Evolutionary conservation across 2,888 invertebrate genomes (phyloP).

Genomic region (Lochmaea crataegi): DNA sequence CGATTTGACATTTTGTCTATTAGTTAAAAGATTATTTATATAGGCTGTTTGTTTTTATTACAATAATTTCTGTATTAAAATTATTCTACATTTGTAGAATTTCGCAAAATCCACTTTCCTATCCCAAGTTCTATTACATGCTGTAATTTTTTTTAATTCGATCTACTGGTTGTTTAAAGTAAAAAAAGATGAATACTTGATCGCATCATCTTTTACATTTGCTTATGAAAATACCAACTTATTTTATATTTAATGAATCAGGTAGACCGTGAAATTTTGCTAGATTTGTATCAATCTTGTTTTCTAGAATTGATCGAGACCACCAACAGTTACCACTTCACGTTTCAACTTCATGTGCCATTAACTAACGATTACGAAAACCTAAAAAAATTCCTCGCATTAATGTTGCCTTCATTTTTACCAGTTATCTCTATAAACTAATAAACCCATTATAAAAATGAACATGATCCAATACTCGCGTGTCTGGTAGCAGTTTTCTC

Average conservation of each 20-base stretch:
- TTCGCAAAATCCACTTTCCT: too few relatives aligned
- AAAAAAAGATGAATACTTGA: background rate
- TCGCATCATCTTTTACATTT: background rate
- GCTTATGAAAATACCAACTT: background rate
- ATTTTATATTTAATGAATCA: slow-evolving; percentile 2
- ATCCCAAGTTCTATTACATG: too few relatives aligned
- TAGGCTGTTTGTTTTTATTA: too few relatives aligned
- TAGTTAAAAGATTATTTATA: too few relatives aligned
- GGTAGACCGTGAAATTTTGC: background rate
- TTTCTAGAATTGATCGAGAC: slow-evolving; percentile 7
- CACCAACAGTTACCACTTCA: slow-evolving; percentile 17
- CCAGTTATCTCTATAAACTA: slow-evolving; percentile 42
- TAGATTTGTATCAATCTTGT: slow-evolving; percentile 4
- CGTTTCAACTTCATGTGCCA: slow-evolving; percentile 6
- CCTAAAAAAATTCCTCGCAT: slow-evolving; percentile 5
- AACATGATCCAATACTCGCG: slow-evolving; percentile 46
- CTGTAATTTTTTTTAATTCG: too few relatives aligned
- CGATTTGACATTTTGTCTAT: too few relatives aligned
- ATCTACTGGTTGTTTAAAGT: too few relatives aligned
- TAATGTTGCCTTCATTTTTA: slow-evolving; percentile 29
- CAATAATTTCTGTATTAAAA: too few relatives aligned
- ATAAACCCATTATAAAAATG: slow-evolving; percentile 46
- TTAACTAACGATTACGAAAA: slow-evolving; percentile 11
- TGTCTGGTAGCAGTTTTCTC: slow-evolving; percentile 42
- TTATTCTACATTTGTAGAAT: too few relatives aligned